Evolutionary conservation across 2,113 vertebrate species (phyloP), one percentile per base, ranked within the genome.

Genomic region (Andinoacara biseriatus): DNA sequence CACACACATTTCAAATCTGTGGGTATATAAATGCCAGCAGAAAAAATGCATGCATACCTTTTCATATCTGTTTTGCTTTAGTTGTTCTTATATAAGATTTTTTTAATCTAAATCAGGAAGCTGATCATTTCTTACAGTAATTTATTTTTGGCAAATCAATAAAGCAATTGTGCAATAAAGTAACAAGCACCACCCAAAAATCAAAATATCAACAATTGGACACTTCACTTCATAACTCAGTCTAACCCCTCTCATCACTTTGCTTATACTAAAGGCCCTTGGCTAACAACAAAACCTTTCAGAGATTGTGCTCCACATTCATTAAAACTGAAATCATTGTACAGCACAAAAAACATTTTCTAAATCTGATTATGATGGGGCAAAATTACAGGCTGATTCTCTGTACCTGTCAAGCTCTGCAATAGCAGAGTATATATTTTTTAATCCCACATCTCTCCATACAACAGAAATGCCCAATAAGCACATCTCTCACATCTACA

Each of bases 341-440:
- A 20, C 20, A 43, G 9, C 18, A 56, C 20, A 20, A 4, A 0
- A n/a, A 46, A 26, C 0, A 43, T 4, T 52, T 35, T 49, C 46
- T 13, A 33, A 33, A n/a, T 56, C 29, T 0, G 29, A 17, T 10
- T 17, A 3, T 10, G 49, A 0, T n/a, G 6, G 1, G 57, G 0
- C 10, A 5, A 74, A 26, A 22, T 35, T 35, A 31, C 2, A n/a
- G 69, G 5, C 22, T 29, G 40, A 29, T 49, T 69, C 2, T 29
- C 24, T 46, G 14, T 67, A 0, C 0, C 63, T 67, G 40, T 13
- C 10, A n/a, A 56, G 54, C 54, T 56, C 20, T 9, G 54, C 20
- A 56, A n/a, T 10, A 56, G 18, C 8, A 31, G 31, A 31, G 31
- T 10, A 6, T 7, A 56, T 46, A 14, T 35, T 35, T 35, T 8